Evolutionary conservation across 2,888 invertebrate species (phyloP), one percentile per base, ranked within the genome.

Genomic region (Tenthredo scrophulariae): DNA sequence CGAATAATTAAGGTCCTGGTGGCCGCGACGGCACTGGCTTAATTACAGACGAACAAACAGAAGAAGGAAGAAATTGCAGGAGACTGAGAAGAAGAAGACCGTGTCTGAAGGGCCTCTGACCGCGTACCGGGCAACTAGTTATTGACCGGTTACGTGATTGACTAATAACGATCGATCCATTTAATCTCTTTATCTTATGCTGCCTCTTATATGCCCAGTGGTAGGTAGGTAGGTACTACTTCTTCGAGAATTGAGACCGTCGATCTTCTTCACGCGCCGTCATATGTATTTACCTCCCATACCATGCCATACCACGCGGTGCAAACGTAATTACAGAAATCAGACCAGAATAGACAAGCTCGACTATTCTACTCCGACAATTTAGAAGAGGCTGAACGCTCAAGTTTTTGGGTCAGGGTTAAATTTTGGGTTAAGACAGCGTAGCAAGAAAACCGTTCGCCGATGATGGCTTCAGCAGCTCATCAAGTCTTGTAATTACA

Each of bases 41-140:
- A 90, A 90, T 90, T 90, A 90, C 90, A 89, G 89, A 86, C 88
- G 88, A 87, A 89, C 85, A 85, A 85, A 85, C 85, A 85, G 79
- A 70, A 82, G 85, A 82, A 72, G 80, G 85, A 70, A 82, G 85
- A 84, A 84, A 84, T 84, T 75, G 84, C 74, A 58, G 84, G 40
- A 50, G 84, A 83, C 58, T 54, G 29, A 43, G 54, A 54, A 50
- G 54, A 54, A 50, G 37, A 37, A 74, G n/a, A 43, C 72, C 70
- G 29, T 70, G 46, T 84, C 72, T 37, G 83, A 40, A 18, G 80
- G 62, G 43, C 37, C 79, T 79, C 43, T 43, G 50, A 67, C 46
- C 83, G 26, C 67, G 58, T 62, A 77, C 18, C 33, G 9, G 77
- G 50, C n/a, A 50, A 80, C 80, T 80, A 80, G 80, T 80, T 80